Evolutionary conservation across 2,113 vertebrate genomes (phyloP), one percentile per base, ranked within the genome.

Genomic region (Caranx melampygus): DNA sequence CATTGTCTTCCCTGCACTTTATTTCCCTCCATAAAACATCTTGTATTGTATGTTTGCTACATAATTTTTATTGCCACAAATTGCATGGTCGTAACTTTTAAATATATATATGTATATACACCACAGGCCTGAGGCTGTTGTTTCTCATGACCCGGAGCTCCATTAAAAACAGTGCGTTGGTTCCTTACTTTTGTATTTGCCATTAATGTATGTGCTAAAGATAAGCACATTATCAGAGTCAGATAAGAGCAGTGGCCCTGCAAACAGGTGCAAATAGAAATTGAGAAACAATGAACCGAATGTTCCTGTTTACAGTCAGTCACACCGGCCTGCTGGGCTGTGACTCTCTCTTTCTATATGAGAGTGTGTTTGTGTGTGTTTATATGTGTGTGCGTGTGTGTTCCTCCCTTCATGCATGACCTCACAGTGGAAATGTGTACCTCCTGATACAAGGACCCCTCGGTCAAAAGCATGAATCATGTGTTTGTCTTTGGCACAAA

Each of bases 391-490:
- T 83, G 76, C 81, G 82, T 74, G 84, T 78, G 75, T 86, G 73
- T 87, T 71, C 57, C 59, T 82, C 62, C 15, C 55, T 86, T 92
- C 87, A 88, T 89, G 86, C 89, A 91, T 93, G 89, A 92, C 90
- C 89, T 92, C 91, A 92, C 88, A 61, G 81, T 61, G 66, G 79
- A 93, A 94, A 93, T 90, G 92, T 88, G 86, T 62, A 90, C 86
- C 86, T 89, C 91, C 88, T 86, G 78, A 88, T 75, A 75, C 81
- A 83, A 85, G 80, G 79, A 85, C 81, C 83, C 69, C 78, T 88
- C 63, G 42, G 84, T 89, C 85, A 84, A 87, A 89, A 67, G 81
- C 76, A 52, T 83, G 88, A 90, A 87, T 91, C 85, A 59, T 82
- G 78, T 79, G 85, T 92, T 92, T 89, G 86, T 93, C 85, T 90